Evolutionary conservation across 1,140 invertebrate genomes (phyloP).

Genomic region (Thalassaphorura encarpata): DNA sequence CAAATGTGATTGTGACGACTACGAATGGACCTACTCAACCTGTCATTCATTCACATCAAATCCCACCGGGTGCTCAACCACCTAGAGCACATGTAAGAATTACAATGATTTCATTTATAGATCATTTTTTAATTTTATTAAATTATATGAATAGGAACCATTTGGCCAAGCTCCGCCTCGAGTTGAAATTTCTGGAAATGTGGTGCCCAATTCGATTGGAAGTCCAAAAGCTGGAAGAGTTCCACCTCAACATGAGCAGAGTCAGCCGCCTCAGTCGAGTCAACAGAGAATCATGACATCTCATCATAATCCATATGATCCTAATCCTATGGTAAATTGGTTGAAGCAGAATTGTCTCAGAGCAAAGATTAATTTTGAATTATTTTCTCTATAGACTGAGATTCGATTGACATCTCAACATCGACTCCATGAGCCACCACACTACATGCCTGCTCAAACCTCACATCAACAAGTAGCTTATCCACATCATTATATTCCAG

Average conservation of each 20-base stretch:
- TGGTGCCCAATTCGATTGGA: slow-evolving; percentile 16
- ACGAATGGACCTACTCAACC: slow-evolving; percentile 7
- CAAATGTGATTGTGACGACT: slow-evolving; percentile 8
- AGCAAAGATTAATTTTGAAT: not conserved
- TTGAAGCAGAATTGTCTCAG: not conserved
- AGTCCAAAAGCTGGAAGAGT: slow-evolving; percentile 32
- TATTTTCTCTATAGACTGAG: too few relatives aligned
- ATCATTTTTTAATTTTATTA: not conserved
- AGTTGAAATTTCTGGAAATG: slow-evolving; percentile 21
- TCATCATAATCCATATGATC: slow-evolving; percentile 23
- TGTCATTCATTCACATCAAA: slow-evolving; percentile 4
- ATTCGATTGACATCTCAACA: too few relatives aligned
- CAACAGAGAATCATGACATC: slow-evolving; percentile 20
- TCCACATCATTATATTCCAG: slow-evolving; percentile 35
- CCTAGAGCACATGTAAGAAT: not conserved
- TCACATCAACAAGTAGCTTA: slow-evolving; percentile 4
- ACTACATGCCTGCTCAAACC: too few relatives aligned
- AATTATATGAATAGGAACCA: slow-evolving; percentile 8
- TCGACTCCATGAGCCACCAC: too few relatives aligned
- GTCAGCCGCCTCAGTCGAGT: slow-evolving; percentile 12
- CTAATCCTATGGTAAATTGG: slow-evolving; percentile 24
- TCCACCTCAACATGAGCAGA: slow-evolving; percentile 24
- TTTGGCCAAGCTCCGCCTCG: slow-evolving; percentile 20
- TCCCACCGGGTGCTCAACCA: not conserved
- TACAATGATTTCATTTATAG: not conserved